Conservation (phyloP, 2,797 vertebrate genomes). For the Hippocampus kuda region DNA sequence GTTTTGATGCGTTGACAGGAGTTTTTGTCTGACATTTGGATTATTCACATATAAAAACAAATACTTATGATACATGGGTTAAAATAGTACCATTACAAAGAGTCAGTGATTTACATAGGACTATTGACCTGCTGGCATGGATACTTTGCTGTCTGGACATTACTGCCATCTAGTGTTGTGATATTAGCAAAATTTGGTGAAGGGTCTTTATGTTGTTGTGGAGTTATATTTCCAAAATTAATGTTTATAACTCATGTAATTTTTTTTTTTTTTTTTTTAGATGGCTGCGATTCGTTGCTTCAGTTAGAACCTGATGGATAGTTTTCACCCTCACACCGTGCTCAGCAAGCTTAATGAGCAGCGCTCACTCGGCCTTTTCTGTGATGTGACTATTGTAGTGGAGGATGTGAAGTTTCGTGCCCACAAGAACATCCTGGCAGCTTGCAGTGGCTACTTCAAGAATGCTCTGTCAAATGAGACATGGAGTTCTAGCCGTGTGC, state of each 20-base stretch:
- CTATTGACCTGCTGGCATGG: not conserved
- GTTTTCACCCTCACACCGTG: slow-evolving; percentile 80
- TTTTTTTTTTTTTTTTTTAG: slow-evolving; percentile 53
- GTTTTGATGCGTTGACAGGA: too few species aligned
- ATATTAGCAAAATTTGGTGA: slow-evolving; percentile 11
- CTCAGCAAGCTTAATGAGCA: slow-evolving; percentile 92
- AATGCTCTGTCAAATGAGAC: slow-evolving; percentile 81
- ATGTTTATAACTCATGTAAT: slow-evolving; percentile 7
- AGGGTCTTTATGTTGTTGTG: slow-evolving; percentile 10
- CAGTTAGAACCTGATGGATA: slow-evolving; percentile 83
- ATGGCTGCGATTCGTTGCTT: slow-evolving; percentile 82
- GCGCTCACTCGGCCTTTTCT: slow-evolving; percentile 87
- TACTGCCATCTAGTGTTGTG: slow-evolving; percentile 69
- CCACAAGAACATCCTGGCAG: slow-evolving; percentile 93
- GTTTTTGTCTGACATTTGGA: not conserved
- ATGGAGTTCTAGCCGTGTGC: slow-evolving; percentile 80
- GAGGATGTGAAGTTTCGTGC: slow-evolving; percentile 98
- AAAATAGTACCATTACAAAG: not conserved
- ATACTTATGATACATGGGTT: not conserved
- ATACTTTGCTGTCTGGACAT: slow-evolving; percentile 18
- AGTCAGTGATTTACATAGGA: too few species aligned
- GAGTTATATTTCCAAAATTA: slow-evolving; percentile 3
- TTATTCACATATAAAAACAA: not conserved
- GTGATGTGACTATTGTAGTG: slow-evolving; percentile 95
- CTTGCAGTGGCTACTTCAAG: slow-evolving; percentile 92